Base-by-base conservation (phyloP, 2,888 invertebrate genomes). In the Oxytorus armatus region DNA sequence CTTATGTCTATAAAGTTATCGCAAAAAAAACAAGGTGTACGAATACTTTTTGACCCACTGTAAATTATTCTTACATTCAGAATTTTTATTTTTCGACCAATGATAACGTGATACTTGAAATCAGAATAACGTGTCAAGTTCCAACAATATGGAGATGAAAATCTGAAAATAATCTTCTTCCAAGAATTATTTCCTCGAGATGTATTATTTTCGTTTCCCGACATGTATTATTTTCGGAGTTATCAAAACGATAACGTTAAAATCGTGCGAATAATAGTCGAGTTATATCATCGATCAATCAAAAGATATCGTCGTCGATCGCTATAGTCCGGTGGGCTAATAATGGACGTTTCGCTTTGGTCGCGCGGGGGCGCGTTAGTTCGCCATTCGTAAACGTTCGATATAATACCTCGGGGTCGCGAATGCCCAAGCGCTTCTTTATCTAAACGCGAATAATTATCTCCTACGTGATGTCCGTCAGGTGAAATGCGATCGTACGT, bases 371-470 rank as follows among this genome's bases (percentile, higher is more conserved):
- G 21, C 4, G 18, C 29, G 14, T 7, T 11, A 47, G 36, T n/a
- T n/a, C n/a, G 55, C 51, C 59, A 47, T 73, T 68, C 59, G 55
- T n/a, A 69, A 74, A 61, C 78, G 81, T 78, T 82, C 78, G 75
- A 77, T 79, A 78, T 79, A n/a, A n/a, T n/a, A n/a, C 72, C 65
- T 61, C 82, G 84, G 87, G 86, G 87, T 88, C 86, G 88, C 87
- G 85, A 88, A 70, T 57, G 82, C 83, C 78, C 55, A 79, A 74
- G 83, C 84, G 84, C 83, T 87, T 87, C 87, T 85, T 89, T 89
- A 89, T 89, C 88, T 85, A 86, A 87, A 88, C 85, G 86, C 85
- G 88, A 88, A 88, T 89, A 89, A 89, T 88, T 89, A 89, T 88
- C 88, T 88, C 81, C 82, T 86, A 73, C 72, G 80, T 82, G 70